Conservation (phyloP, 2,113 vertebrate genomes). For the Marmota monax region DNA sequence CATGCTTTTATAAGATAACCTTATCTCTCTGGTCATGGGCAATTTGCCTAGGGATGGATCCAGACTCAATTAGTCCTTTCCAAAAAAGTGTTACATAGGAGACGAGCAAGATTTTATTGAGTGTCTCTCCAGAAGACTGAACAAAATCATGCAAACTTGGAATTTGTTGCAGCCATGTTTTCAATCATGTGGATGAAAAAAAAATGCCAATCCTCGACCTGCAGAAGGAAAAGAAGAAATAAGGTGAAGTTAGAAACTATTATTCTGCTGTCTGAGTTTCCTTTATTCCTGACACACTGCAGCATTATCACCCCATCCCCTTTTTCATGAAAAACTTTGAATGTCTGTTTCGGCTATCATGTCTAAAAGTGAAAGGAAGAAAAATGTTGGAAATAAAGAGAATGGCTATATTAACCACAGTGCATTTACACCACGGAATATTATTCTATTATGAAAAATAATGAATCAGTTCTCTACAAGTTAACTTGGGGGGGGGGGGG, state of each 20-base stretch:
- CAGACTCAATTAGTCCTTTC: slow-evolving; percentile 18
- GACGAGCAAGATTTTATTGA: slow-evolving; percentile 7
- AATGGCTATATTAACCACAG: neutral
- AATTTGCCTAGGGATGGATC: neutral
- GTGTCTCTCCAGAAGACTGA: neutral
- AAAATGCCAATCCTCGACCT: neutral
- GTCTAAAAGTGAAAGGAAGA: neutral
- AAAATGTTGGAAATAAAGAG: neutral
- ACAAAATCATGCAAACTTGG: neutral
- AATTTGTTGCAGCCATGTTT: neutral
- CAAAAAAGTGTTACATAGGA: neutral
- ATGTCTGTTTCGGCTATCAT: neutral
- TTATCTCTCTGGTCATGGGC: slow-evolving; percentile 19
- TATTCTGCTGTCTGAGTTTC: neutral
- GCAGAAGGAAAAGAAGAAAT: neutral
- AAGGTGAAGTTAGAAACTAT: neutral
- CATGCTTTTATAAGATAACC: neutral
- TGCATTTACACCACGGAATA: neutral
- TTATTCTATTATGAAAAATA: neutral
- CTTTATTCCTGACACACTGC: neutral
- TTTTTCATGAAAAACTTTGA: neutral
- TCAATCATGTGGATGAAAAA: neutral
- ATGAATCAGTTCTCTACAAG: neutral
- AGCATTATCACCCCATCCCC: neutral
- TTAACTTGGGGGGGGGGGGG: neutral